Evolutionary conservation across 2,888 invertebrate genomes (phyloP).

Genomic region (Trissonchulus sp.): DNA sequence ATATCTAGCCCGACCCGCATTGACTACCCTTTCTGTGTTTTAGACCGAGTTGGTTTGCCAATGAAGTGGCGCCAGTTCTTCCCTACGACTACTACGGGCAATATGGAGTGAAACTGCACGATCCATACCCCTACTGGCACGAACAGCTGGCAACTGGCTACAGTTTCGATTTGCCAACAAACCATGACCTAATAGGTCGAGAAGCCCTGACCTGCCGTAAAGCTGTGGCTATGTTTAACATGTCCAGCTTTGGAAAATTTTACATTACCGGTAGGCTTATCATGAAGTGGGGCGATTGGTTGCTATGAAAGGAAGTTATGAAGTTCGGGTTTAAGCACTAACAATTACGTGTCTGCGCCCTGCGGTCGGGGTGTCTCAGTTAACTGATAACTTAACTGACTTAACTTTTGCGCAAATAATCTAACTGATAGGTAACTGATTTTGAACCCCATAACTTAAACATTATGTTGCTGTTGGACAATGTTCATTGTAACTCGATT

Average conservation of each 20-base stretch:
- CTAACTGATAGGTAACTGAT: too few relatives aligned
- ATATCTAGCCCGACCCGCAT: too few relatives aligned
- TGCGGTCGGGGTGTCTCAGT: too few relatives aligned
- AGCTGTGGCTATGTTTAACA: slow-evolving; percentile 72
- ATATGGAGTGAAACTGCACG: slow-evolving; percentile 64
- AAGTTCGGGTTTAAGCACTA: too few relatives aligned
- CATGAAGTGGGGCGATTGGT: too few relatives aligned
- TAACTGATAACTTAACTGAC: too few relatives aligned
- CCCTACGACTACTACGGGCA: slow-evolving; percentile 78
- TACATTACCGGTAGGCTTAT: slow-evolving; percentile 54
- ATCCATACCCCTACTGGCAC: slow-evolving; percentile 65
- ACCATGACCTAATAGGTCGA: slow-evolving; percentile 70
- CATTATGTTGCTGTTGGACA: too few relatives aligned
- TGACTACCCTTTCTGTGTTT: too few relatives aligned
- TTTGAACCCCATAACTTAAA: too few relatives aligned
- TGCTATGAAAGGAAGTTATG: neutral
- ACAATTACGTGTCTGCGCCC: too few relatives aligned
- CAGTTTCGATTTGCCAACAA: slow-evolving; percentile 72
- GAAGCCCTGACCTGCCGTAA: slow-evolving; percentile 74
- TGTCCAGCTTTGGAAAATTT: slow-evolving; percentile 82
- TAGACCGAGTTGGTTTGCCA: slow-evolving; percentile 64
- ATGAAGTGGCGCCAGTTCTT: slow-evolving; percentile 39
- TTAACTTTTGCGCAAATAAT: too few relatives aligned
- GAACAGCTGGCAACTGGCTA: slow-evolving; percentile 68
- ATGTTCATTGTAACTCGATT: too few relatives aligned